Evolutionary conservation across 1,140 invertebrate species (phyloP).

Genomic region (Ditylenchus dipsaci): DNA sequence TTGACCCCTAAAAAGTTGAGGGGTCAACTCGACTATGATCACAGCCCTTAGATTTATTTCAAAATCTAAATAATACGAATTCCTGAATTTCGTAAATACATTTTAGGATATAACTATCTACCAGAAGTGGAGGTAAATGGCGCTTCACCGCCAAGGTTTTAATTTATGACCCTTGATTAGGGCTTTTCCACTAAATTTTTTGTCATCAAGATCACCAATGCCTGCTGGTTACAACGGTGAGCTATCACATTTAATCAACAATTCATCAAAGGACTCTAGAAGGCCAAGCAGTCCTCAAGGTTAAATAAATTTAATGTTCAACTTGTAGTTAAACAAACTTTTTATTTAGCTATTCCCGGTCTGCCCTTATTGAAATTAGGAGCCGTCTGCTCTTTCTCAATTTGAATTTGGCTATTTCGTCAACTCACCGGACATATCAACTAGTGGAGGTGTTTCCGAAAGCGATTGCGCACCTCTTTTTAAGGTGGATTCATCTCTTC

Average conservation of each 20-base stretch:
- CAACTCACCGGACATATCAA: slow-evolving; percentile 52
- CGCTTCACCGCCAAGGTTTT: slow-evolving; percentile 51
- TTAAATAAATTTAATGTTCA: not conserved
- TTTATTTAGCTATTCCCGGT: slow-evolving; percentile 47
- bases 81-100: not conserved
- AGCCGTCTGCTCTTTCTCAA: slow-evolving; percentile 57
- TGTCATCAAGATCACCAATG: slow-evolving; percentile 1
- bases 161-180: not conserved
- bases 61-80: slow-evolving; percentile 1
- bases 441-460: slow-evolving; percentile 39
- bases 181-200: not conserved
- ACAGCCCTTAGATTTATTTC: no score
- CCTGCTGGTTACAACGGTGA: not conserved
- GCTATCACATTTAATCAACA: not conserved
- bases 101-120: slow-evolving; percentile 49
- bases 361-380: slow-evolving; percentile 56
- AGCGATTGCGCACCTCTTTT: slow-evolving; percentile 54
- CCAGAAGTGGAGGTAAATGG: slow-evolving; percentile 57
- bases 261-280: slow-evolving; percentile 6
- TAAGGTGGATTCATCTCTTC: slow-evolving; percentile 15
- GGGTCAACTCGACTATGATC: no score
- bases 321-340: not conserved
- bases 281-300: slow-evolving; percentile 51
- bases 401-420: slow-evolving; percentile 49
- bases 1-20: no score